Conservation (phyloP, 92 coral and sea anemone species). For the Epizoanthus ramosus region DNA sequence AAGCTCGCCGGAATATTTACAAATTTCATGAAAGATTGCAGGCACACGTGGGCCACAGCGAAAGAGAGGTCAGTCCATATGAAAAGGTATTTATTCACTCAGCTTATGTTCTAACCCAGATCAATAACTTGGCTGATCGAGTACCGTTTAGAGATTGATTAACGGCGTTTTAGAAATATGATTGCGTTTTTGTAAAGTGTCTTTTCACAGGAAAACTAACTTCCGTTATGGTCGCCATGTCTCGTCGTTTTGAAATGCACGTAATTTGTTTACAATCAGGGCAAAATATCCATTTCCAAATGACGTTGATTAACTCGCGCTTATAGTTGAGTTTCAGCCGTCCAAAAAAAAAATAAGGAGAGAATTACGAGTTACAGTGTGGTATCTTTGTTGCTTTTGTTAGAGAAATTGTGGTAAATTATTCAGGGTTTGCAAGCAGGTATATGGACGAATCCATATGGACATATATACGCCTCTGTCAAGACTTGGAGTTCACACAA, state of each 20-base stretch:
- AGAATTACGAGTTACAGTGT: conserved; percentile 22
- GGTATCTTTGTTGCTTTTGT: conserved; percentile 30
- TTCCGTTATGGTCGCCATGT: conserved; percentile 8
- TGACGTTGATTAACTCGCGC: background rate
- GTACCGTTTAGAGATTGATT: too few relatives aligned
- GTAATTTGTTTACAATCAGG: conserved; percentile 27
- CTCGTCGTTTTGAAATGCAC: background rate
- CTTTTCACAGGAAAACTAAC: background rate
- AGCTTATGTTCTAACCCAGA: too few relatives aligned
- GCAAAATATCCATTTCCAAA: background rate
- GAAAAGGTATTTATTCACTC: conserved; percentile 13
- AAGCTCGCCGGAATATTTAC: conserved; percentile 60
- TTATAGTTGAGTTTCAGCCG: background rate
- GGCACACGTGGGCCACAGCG: conserved; percentile 72
- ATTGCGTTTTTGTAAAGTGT: background rate
- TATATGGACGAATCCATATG: background rate
- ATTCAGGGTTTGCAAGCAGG: conserved; percentile 45
- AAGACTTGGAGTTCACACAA: background rate
- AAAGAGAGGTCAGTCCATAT: background rate
- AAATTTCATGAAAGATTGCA: conserved; percentile 43
- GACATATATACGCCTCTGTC: background rate
- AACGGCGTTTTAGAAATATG: too few relatives aligned
- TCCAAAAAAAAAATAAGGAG: background rate
- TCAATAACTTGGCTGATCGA: too few relatives aligned
- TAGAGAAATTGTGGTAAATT: conserved; percentile 38